Percentiles rank a stretch among this genome's conserved stretches.
Conservation (phyloP, 2,888 invertebrate genomes). For the Ectemnius continuus region DNA sequence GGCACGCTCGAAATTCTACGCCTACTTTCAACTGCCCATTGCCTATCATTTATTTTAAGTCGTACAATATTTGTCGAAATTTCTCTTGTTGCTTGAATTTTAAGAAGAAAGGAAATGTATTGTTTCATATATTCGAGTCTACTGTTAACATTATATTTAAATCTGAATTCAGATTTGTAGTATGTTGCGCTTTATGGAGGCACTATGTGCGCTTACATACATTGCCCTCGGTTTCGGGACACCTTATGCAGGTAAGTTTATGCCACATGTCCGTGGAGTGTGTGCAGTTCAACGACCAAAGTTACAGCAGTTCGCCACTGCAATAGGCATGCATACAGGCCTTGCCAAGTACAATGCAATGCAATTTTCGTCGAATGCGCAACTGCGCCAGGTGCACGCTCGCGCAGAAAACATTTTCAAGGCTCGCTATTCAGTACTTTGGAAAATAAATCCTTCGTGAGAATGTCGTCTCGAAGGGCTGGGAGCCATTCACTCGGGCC, state of each 20-base stretch:
- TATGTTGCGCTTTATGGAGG: no score
- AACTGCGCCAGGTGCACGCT: slow-evolving; percentile 55
- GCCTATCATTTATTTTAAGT: neutral
- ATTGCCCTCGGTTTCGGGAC: slow-evolving; percentile 25
- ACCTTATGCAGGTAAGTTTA: slow-evolving; percentile 42
- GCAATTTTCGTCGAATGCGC: slow-evolving; percentile 59
- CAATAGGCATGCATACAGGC: slow-evolving; percentile 17
- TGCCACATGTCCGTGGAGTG: slow-evolving; percentile 49
- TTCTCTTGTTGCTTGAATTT: no score
- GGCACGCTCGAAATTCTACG: no score
- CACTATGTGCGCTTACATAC: no score
- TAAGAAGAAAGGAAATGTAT: no score
- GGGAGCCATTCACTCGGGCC: no score
- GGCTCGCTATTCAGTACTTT: slow-evolving; percentile 19
- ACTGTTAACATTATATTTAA: no score
- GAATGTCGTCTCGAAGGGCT: neutral
- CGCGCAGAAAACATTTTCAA: slow-evolving; percentile 36
- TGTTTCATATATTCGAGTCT: no score
- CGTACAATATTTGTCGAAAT: no score
- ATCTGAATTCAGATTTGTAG: no score
- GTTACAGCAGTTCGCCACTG: slow-evolving; percentile 34
- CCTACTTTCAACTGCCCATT: no score
- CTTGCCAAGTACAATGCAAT: slow-evolving; percentile 51
- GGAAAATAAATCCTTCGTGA: slow-evolving; percentile 24
- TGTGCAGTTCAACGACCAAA: slow-evolving; percentile 57